These are phyloP conservation scores for Procambarus clarkii DNA, from an alignment of 1,140 invertebrate species.

Conservation along the genomic window DNA sequence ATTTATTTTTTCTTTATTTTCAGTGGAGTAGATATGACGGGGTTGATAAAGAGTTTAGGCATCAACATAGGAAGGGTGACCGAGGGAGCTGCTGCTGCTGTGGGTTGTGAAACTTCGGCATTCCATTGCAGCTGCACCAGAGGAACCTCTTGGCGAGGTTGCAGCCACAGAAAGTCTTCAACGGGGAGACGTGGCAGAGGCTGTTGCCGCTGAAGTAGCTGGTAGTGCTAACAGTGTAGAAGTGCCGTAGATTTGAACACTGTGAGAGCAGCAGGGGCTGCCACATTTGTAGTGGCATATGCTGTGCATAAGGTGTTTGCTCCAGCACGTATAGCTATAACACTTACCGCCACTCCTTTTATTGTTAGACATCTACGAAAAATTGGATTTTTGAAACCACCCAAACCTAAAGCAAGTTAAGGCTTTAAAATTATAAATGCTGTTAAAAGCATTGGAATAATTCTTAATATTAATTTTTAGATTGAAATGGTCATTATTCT, in stretches of 20 bases:
- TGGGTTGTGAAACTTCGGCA: neutral
- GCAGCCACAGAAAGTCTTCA: neutral
- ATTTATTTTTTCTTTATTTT: neutral
- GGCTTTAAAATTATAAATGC: no score
- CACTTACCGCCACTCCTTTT: slow-evolving; percentile 86
- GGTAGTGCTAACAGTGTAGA: neutral
- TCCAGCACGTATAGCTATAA: slow-evolving; percentile 88
- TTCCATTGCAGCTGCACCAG: neutral
- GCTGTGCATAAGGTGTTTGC: slow-evolving; percentile 94
- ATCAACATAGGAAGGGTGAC: slow-evolving; percentile 59
- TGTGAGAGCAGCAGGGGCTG: slow-evolving; percentile 80
- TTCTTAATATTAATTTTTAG: no score
- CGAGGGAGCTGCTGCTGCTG: neutral
- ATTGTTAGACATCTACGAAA: slow-evolving; percentile 90
- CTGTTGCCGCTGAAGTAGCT: neutral
- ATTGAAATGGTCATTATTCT: no score
- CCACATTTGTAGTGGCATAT: slow-evolving; percentile 94
- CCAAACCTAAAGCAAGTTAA: slow-evolving; percentile 42
- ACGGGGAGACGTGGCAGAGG: neutral
- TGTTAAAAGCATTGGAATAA: no score
- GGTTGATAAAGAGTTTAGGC: slow-evolving; percentile 64
- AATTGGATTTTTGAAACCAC: slow-evolving; percentile 84
- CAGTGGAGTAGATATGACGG: slow-evolving; percentile 73
- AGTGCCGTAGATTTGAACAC: neutral
- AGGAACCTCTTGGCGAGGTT: neutral